A percentile compares a stretch with the other conserved stretches of the same genome.
These are phyloP conservation scores for Dromiciops gliroides DNA, from an alignment of 2,113 vertebrate species.

Conservation along the genomic window DNA sequence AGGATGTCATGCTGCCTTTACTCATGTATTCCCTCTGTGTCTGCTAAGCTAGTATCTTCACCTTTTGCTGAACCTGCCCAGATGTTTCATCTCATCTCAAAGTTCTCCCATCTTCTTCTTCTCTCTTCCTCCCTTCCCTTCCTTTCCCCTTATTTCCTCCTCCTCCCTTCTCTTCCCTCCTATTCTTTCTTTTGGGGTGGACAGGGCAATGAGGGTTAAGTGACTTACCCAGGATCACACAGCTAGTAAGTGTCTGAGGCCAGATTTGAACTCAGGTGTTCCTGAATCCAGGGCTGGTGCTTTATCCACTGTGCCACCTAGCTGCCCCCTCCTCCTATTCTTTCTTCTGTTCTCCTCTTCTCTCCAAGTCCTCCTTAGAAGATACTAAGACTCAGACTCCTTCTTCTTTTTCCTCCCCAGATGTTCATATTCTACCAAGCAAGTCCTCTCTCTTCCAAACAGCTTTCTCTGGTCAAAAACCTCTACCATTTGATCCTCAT, in stretches of 20 bases:
- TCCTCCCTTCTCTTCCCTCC: not conserved
- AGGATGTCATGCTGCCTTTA: not conserved
- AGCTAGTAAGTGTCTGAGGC: too few relatives aligned
- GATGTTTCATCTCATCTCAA: not conserved
- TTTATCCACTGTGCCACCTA: too few relatives aligned
- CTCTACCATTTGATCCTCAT: not conserved
- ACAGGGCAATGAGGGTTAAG: too few relatives aligned
- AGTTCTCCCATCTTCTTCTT: too few relatives aligned
- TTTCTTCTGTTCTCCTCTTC: not conserved
- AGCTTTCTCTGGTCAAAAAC: not conserved
- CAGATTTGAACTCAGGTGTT: too few relatives aligned
- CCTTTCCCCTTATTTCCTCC: too few relatives aligned
- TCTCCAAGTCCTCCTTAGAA: not conserved
- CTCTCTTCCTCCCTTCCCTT: too few relatives aligned
- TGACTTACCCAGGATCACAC: too few relatives aligned
- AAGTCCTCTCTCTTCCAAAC: not conserved
- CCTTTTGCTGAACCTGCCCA: not conserved
- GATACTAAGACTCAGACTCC: not conserved
- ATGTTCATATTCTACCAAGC: not conserved
- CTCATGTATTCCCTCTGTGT: not conserved
- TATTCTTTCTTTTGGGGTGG: too few relatives aligned
- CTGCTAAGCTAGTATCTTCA: not conserved
- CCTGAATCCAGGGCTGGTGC: too few relatives aligned
- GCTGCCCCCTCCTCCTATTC: too few relatives aligned
- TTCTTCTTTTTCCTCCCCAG: not conserved